Evolutionary conservation across 2,888 invertebrate species (phyloP), one percentile per base, ranked within the genome.

Genomic region (Agrochola lychnidis): DNA sequence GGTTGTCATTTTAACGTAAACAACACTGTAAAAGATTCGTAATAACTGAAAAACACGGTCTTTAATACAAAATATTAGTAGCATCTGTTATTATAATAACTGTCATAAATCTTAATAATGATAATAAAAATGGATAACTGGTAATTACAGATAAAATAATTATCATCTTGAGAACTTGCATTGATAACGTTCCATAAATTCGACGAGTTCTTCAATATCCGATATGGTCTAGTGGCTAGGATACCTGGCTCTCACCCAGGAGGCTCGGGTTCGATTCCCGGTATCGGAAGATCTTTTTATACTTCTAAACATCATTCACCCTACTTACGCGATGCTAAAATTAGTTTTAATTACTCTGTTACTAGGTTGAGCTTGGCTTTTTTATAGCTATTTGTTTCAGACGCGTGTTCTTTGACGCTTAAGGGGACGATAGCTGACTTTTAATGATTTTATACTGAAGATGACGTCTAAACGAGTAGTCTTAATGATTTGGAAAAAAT

Each of bases 241-340:
- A 97, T 97, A 97, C 95, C 97, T 97, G 97, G 97, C 94, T 97
- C 94, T 97, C 97, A 97, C 96, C 97, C 96, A 96, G 96, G 95
- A 97, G 97, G 97, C 97, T 96, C 97, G 97, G 97, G 97, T 97
- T 97, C 97, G 96, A 97, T 97, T 97, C 97, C 97, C 97, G 97
- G 97, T 97, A 97, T 96, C 96, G 97, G 97, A 97, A 97, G 71
- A 51, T 25, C 87, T 94, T 94, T 95, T 92, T 82, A 30, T 42
- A n/a, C 2, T 73, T 78, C 16, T 59, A 42, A 63, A 63, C 42
- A n/a, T 4, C 42, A 64, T 2, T 56, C 6, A 68, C 59, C 63
- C 63, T 45, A 68, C 59, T 59, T 67, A 70, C 16, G 10, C 10
- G 12, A 2, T 62, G 45, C 61, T 61, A 71, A 75, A 82, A 61